Conservation (phyloP, 2,113 vertebrate species). For the Centropus unirufus region DNA sequence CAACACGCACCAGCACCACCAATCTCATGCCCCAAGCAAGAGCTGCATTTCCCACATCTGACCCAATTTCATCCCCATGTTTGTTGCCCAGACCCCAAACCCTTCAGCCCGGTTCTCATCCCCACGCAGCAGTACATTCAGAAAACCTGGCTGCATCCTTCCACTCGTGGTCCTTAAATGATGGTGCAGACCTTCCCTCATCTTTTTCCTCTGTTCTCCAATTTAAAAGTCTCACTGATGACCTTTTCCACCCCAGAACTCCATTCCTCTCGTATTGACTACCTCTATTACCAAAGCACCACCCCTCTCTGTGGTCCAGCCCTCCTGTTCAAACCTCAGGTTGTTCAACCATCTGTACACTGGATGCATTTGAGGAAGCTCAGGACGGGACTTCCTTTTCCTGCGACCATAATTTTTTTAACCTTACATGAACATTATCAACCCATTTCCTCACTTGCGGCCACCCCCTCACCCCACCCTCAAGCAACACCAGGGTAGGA, state of each 20-base stretch:
- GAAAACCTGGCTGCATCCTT: neutral
- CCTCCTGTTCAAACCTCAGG: neutral
- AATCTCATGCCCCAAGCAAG: fast-evolving
- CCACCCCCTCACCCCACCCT: neutral
- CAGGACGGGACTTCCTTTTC: neutral
- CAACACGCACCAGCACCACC: neutral
- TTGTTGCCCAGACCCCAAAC: neutral
- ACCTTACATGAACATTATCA: neutral
- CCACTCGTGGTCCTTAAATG: neutral
- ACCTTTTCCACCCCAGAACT: neutral
- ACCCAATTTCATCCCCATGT: neutral
- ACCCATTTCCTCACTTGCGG: no score
- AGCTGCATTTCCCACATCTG: neutral
- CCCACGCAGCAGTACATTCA: neutral
- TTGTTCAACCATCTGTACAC: neutral
- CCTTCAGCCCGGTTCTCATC: neutral
- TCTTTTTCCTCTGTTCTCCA: neutral
- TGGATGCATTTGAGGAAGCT: neutral
- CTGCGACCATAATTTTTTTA: neutral
- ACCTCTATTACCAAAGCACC: no score
- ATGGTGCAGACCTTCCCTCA: neutral
- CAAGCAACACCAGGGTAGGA: neutral
- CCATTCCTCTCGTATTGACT: neutral
- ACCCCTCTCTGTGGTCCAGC: neutral
- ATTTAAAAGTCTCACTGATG: neutral